These are phyloP conservation scores for Drosophila dunni DNA, from an alignment of 1,140 invertebrate species.

Conservation along the genomic window DNA sequence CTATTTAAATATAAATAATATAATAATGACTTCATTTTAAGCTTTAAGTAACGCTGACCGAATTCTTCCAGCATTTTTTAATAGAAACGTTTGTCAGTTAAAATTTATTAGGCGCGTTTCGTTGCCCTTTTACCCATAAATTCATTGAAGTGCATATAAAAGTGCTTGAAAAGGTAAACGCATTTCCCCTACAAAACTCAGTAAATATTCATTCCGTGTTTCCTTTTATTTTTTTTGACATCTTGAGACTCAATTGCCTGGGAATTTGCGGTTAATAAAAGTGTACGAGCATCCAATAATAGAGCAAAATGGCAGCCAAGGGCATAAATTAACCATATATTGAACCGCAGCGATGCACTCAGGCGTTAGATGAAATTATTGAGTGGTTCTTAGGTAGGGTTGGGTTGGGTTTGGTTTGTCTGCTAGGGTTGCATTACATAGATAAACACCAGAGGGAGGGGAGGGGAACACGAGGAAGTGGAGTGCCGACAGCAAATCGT, in stretches of 20 bases:
- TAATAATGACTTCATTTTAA: no score
- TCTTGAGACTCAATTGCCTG: constrained; percentile 61
- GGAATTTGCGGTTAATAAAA: constrained; percentile 69
- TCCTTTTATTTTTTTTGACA: constrained; percentile 17
- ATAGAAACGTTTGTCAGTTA: constrained; percentile 1
- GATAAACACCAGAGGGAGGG: constrained; percentile 1
- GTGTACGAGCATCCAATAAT: constrained; percentile 37
- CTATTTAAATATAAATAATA: background rate
- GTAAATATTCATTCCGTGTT: constrained; percentile 18
- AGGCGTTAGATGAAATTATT: constrained; percentile 67
- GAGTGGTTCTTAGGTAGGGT: background rate
- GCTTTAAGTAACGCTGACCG: no score
- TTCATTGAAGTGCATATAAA: constrained; percentile 24
- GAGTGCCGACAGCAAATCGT: constrained; percentile 46
- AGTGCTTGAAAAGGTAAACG: constrained; percentile 6
- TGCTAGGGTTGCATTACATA: constrained; percentile 42
- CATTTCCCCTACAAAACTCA: background rate
- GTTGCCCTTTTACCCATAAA: background rate
- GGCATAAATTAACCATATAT: constrained; percentile 67
- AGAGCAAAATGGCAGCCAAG: constrained; percentile 33
- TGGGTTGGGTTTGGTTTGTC: background rate
- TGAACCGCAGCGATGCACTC: constrained; percentile 53
- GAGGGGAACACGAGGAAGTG: background rate
- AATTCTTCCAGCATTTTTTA: background rate
- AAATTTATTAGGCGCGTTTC: constrained; percentile 29